Evolutionary conservation across 2,888 invertebrate species (phyloP).

Genomic region (Archips xylosteana): DNA sequence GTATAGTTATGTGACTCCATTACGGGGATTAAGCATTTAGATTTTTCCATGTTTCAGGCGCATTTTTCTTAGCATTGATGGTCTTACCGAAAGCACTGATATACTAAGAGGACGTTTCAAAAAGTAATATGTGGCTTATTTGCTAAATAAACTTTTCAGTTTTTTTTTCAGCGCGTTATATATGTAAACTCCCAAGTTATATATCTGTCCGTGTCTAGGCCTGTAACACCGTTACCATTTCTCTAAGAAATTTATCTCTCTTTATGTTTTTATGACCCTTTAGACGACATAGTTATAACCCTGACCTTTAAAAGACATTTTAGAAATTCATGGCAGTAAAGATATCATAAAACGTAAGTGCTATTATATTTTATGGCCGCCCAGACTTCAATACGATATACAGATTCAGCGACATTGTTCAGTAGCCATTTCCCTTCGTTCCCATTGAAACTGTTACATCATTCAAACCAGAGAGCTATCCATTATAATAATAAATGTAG

Average conservation of each 20-base stretch:
- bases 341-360: slow-evolving; percentile 34
- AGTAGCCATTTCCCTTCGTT: slow-evolving; percentile 30
- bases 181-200: neutral
- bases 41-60: no score
- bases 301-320: slow-evolving; percentile 30
- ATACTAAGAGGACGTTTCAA: no score
- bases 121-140: no score
- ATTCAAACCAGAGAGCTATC: slow-evolving; percentile 31
- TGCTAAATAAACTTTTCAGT: no score
- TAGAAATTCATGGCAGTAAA: slow-evolving; percentile 36
- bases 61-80: no score
- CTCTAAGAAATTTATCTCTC: neutral
- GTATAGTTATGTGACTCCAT: no score
- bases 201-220: neutral
- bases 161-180: no score
- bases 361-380: slow-evolving; percentile 37
- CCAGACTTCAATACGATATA: slow-evolving; percentile 21
- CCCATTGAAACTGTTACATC: slow-evolving; percentile 35
- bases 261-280: slow-evolving; percentile 5
- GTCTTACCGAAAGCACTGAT: no score
- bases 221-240: neutral
- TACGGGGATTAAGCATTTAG: no score
- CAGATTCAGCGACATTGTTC: slow-evolving; percentile 34
- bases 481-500: slow-evolving; percentile 41
- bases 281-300: slow-evolving; percentile 11